Evolutionary conservation across 2,888 invertebrate species (phyloP).

Genomic region (Nephrotoma appendiculata): DNA sequence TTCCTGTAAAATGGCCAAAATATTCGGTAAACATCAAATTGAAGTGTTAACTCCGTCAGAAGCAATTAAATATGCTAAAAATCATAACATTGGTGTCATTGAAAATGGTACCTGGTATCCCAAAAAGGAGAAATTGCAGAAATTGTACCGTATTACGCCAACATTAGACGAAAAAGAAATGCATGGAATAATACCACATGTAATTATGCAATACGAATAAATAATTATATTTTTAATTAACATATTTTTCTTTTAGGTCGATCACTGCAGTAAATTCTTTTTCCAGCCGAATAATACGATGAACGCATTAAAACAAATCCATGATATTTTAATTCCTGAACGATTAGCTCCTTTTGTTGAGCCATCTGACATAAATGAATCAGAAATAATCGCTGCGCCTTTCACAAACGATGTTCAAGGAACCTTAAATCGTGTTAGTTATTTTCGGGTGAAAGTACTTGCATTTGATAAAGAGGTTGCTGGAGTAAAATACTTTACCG

Average conservation of each 20-base stretch:
- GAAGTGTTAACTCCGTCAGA: slow-evolving; percentile 30
- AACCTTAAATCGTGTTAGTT: not conserved
- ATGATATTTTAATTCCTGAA: slow-evolving; percentile 26
- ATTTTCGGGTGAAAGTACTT: not conserved
- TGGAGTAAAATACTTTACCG: slow-evolving; percentile 20
- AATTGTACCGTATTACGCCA: slow-evolving; percentile 42
- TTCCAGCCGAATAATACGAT: slow-evolving; percentile 24
- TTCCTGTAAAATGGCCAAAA: slow-evolving; percentile 51
- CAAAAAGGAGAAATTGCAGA: not conserved
- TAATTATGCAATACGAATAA: slow-evolving; percentile 23
- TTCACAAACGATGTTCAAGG: slow-evolving; percentile 19
- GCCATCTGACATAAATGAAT: slow-evolving; percentile 28
- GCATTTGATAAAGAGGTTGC: not conserved
- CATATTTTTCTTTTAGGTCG: slow-evolving; percentile 17
- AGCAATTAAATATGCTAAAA: slow-evolving; percentile 35
- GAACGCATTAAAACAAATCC: slow-evolving; percentile 26
- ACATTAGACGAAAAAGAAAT: slow-evolving; percentile 36
- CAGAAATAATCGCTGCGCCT: slow-evolving; percentile 43
- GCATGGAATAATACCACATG: slow-evolving; percentile 37
- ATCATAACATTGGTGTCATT: slow-evolving; percentile 21
- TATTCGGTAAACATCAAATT: slow-evolving; percentile 17
- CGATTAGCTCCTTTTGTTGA: slow-evolving; percentile 17
- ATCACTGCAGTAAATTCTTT: slow-evolving; percentile 26
- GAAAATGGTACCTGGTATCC: slow-evolving; percentile 16
- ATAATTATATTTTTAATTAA: slow-evolving; percentile 1